These are phyloP conservation scores for Ophiodon elongatus DNA, from an alignment of 2,113 vertebrate species.

Conservation along the genomic window DNA sequence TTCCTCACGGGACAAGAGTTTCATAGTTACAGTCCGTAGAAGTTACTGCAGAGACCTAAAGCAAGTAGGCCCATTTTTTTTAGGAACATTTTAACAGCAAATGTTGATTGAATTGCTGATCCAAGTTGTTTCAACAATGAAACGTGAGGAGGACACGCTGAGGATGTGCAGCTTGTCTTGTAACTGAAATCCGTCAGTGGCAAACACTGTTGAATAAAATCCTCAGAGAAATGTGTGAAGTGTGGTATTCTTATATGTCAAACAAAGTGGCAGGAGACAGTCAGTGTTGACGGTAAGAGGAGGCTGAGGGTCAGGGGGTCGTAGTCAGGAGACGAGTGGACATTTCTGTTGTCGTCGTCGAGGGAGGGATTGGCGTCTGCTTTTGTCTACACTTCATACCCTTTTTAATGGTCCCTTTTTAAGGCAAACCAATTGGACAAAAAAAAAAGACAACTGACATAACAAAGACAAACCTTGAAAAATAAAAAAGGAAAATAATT, in stretches of 20 bases:
- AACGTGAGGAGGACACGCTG: slow-evolving; percentile 44
- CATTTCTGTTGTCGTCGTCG: slow-evolving; percentile 60
- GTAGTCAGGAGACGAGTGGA: slow-evolving; percentile 51
- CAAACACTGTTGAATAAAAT: slow-evolving; percentile 57
- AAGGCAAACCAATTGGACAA: slow-evolving; percentile 85
- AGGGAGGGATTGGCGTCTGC: slow-evolving; percentile 68
- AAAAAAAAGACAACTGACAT: slow-evolving; percentile 69
- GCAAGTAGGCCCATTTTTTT: slow-evolving; percentile 36
- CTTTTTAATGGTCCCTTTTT: slow-evolving; percentile 87
- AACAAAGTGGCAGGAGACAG: slow-evolving; percentile 38
- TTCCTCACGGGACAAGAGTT: slow-evolving; percentile 56
- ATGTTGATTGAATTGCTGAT: slow-evolving; percentile 32
- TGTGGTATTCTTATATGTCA: slow-evolving; percentile 31
- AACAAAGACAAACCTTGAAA: slow-evolving; percentile 60
- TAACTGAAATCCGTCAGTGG: slow-evolving; percentile 54
- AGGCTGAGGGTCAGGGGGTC: slow-evolving; percentile 7
- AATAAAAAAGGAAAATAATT: slow-evolving; percentile 78
- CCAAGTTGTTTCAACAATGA: slow-evolving; percentile 38
- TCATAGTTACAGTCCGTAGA: slow-evolving; percentile 35
- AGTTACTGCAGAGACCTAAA: slow-evolving; percentile 51
- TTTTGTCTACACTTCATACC: slow-evolving; percentile 78
- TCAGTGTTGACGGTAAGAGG: slow-evolving; percentile 19
- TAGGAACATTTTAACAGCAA: slow-evolving; percentile 36
- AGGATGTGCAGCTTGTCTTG: slow-evolving; percentile 40
- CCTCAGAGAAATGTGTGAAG: slow-evolving; percentile 35